These are phyloP conservation scores for Hemiscyllium ocellatum DNA, from an alignment of 2,113 vertebrate genomes.

Conservation along the genomic window DNA sequence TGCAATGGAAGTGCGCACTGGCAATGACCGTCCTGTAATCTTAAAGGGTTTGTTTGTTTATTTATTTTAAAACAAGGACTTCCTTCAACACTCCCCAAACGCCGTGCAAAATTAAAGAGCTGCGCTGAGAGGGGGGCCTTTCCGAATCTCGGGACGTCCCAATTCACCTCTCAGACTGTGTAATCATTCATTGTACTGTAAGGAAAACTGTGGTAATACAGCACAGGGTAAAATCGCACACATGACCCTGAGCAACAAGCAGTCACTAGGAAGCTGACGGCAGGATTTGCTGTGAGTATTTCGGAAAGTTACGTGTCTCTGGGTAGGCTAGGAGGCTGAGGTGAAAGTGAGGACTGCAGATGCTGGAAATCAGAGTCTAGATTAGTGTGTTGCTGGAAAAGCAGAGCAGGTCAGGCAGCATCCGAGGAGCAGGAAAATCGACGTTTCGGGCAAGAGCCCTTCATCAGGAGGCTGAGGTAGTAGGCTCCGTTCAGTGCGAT, in stretches of 20 bases:
- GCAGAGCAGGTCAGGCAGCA: too few relatives aligned
- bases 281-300: not conserved
- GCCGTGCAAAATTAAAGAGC: not conserved
- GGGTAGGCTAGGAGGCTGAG: too few relatives aligned
- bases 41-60: not conserved
- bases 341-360: too few relatives aligned
- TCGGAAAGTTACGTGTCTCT: not conserved
- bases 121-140: not conserved
- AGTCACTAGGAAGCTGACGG: not conserved
- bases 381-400: too few relatives aligned
- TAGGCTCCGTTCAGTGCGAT: too few relatives aligned
- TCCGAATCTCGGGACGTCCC: too few relatives aligned
- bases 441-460: too few relatives aligned
- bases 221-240: not conserved
- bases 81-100: not conserved
- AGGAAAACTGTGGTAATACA: not conserved
- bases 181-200: not conserved
- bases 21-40: not conserved
- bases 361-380: too few relatives aligned
- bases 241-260: not conserved
- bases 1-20: not conserved
- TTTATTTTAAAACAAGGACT: not conserved
- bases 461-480: too few relatives aligned
- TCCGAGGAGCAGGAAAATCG: too few relatives aligned
- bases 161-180: too few relatives aligned